phyloP scores from a whole-genome alignment of 2,888 invertebrate genomes.

The Oligia fasciuncula region DNA sequence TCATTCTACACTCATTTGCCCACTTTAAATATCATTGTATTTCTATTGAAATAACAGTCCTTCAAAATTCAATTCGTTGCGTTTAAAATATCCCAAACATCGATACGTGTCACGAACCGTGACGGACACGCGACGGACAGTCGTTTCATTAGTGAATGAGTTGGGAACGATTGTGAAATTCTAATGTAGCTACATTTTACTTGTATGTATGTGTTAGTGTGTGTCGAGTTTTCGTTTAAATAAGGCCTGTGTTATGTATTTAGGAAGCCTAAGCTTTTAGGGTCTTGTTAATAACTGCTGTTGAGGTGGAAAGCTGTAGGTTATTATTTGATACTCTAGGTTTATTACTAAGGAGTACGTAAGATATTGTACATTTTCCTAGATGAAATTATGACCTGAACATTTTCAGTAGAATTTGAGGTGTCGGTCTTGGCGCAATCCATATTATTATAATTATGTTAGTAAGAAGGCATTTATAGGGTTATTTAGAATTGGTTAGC shows the following conservation, averaged over 20 bases:
- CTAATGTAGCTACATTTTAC: slow-evolving; percentile 30
- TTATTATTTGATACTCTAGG: not conserved
- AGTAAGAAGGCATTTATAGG: too few species aligned
- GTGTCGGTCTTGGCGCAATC: not conserved
- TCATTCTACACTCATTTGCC: not conserved
- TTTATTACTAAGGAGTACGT: not conserved
- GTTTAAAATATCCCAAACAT: not conserved
- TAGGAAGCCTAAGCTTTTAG: not conserved
- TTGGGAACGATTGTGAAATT: slow-evolving; percentile 30
- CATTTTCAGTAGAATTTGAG: not conserved
- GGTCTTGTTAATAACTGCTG: slow-evolving; percentile 6
- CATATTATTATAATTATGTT: too few species aligned
- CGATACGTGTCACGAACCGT: slow-evolving; percentile 23
- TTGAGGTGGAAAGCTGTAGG: not conserved
- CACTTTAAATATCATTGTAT: not conserved
- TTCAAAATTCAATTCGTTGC: not conserved
- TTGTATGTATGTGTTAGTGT: not conserved
- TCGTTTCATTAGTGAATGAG: slow-evolving; percentile 41
- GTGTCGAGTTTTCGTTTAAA: slow-evolving; percentile 3
- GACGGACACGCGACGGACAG: slow-evolving; percentile 23
- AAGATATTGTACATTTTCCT: not conserved
- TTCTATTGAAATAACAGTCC: not conserved
- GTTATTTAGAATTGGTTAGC: too few species aligned
- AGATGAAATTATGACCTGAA: not conserved
- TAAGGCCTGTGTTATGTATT: not conserved